These are phyloP conservation scores for Anthopleura xanthogrammica DNA, from an alignment of 92 coral and sea anemone genomes.

Conservation along the genomic window DNA sequence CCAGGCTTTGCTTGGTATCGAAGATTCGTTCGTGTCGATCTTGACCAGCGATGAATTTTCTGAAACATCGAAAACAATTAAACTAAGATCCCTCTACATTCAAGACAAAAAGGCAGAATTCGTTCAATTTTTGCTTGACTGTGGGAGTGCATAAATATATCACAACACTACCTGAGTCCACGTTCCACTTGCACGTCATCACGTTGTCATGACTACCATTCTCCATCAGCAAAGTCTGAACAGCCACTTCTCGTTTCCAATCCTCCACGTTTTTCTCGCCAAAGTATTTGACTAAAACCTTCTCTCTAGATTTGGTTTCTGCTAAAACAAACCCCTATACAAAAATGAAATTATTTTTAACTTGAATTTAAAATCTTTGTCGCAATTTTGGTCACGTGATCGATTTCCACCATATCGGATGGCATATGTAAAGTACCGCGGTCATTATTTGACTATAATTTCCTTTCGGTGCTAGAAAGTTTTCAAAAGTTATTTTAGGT, in stretches of 20 bases:
- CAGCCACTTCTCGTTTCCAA: slow-evolving; percentile 20
- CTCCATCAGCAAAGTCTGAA: neutral
- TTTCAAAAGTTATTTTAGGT: too few species aligned
- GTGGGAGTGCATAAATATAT: neutral
- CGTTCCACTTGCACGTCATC: slow-evolving; percentile 9
- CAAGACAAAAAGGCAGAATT: neutral
- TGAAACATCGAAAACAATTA: neutral
- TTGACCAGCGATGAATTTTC: neutral
- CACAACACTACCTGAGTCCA: neutral
- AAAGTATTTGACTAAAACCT: slow-evolving; percentile 2
- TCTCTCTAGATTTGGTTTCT: slow-evolving; percentile 1
- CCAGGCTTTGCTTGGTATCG: neutral
- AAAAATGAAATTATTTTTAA: neutral
- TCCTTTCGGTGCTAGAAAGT: too few species aligned
- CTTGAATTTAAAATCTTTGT: neutral
- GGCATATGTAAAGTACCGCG: too few species aligned
- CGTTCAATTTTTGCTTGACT: neutral
- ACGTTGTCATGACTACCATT: slow-evolving; percentile 11
- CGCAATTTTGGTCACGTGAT: too few species aligned
- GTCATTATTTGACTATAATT: too few species aligned
- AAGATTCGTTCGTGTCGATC: neutral
- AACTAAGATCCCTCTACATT: neutral
- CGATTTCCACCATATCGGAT: too few species aligned
- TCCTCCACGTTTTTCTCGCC: neutral
- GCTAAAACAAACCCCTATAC: neutral